Percentiles rank a stretch among this genome's conserved stretches.
phyloP scores from a whole-genome alignment of 2,113 vertebrate species.

The Eonycteris spelaea region DNA sequence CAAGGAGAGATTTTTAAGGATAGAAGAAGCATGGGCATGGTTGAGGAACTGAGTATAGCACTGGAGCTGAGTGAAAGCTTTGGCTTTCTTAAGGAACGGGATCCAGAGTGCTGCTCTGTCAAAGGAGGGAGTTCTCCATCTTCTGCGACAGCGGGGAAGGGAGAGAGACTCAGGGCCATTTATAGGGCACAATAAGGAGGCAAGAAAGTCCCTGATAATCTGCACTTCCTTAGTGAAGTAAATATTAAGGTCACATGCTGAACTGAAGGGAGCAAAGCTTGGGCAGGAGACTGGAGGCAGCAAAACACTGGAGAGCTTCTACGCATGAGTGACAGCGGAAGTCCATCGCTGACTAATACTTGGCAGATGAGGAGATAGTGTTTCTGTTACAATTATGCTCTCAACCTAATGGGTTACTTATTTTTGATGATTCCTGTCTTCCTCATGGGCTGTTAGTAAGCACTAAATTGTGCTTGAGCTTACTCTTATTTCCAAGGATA shows the following conservation, averaged over 20 bases:
- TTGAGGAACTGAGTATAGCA: background rate
- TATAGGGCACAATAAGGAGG: background rate
- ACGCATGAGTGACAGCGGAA: background rate
- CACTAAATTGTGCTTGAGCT: conserved; percentile 40
- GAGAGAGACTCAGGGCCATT: background rate
- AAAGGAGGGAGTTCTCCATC: background rate
- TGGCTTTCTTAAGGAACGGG: background rate
- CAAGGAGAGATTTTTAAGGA: background rate
- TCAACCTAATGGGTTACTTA: conserved; percentile 31
- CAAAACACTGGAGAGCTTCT: background rate
- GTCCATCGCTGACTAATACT: background rate
- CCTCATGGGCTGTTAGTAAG: conserved; percentile 45
- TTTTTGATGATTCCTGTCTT: conserved; percentile 44
- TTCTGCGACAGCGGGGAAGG: rapidly evolving
- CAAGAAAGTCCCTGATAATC: background rate
- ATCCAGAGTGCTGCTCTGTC: background rate
- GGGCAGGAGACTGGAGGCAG: background rate
- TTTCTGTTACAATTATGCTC: conserved; percentile 8
- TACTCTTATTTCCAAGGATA: conserved; percentile 46
- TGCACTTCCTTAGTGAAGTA: background rate
- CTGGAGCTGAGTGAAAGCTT: no score
- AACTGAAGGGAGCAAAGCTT: background rate
- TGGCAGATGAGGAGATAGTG: background rate
- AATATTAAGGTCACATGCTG: background rate
- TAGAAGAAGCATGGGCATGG: background rate